Evolutionary conservation across 2,888 invertebrate species (phyloP), one percentile per base, ranked within the genome.

Genomic region (Tanypteryx hageni): DNA sequence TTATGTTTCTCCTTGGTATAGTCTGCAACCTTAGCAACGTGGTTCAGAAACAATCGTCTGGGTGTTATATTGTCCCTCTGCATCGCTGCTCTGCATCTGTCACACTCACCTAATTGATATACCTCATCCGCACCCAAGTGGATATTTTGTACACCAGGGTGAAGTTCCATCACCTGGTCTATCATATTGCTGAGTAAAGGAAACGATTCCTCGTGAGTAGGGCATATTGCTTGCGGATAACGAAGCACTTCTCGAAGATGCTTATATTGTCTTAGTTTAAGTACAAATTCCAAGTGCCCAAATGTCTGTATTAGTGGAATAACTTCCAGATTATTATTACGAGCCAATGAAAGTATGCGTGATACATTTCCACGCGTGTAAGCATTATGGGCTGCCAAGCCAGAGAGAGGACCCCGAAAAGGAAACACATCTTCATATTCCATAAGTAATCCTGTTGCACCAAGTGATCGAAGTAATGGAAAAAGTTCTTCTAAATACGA

Each of bases 351-450:
- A 92, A 95, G 94, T 76, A 98, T 96, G 18, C 94, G 94, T 83
- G 94, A 94, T 76, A 97, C 95, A 92, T 97, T 96, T n/a, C 94
- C 94, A 92, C 94, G 94, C 89, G 96, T 95, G 94, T 98, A 98
- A 92, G 96, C 96, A 94, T 97, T 97, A 2, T 94, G 95, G 8
- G 97, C 96, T 82, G 96, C 96, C 81, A 97, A 95, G 93, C 96
- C 96, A 58, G 94, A 94, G 27, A 94, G 94, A 11, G 94, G 94
- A 0, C 96, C 97, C 61, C 95, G 95, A 94, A 97, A 98, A 0
- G 98, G 98, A 95, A 98, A 98, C 97, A 97, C 98, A 94, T 98
- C 98, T 94, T 98, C 98, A 94, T 98, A 98, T 94, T 98, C 98
- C 64, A 98, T 95, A 8, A 98, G 95, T 18, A 98, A 94, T 0